Evolutionary conservation across 1,140 invertebrate genomes (phyloP).

Genomic region (Camponotus pennsylvanicus): DNA sequence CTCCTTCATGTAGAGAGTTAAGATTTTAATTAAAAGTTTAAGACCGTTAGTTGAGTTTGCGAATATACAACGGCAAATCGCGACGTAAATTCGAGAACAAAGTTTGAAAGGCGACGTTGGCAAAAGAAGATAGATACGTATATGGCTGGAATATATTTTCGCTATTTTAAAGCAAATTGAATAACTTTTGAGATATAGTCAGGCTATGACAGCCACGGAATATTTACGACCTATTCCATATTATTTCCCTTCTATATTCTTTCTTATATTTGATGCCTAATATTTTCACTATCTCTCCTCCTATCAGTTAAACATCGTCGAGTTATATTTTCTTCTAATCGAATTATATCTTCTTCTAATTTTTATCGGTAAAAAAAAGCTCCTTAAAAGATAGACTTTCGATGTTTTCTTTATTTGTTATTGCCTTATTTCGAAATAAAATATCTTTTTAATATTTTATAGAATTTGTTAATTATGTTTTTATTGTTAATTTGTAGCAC

Average conservation of each 20-base stretch:
- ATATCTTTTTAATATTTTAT: neutral
- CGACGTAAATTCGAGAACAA: neutral
- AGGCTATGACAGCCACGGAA: constrained; percentile 81
- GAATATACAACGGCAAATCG: neutral
- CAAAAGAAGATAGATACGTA: constrained; percentile 42
- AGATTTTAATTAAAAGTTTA: neutral
- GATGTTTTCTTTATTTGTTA: neutral
- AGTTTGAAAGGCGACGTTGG: neutral
- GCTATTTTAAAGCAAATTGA: constrained; percentile 85
- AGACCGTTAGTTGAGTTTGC: neutral
- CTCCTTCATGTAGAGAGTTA: neutral
- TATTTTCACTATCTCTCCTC: constrained; percentile 16
- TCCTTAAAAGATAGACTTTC: neutral
- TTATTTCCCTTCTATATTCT: constrained; percentile 67
- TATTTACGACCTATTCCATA: constrained; percentile 83
- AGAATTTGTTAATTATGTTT: neutral
- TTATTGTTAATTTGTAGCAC: neutral
- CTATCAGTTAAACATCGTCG: neutral
- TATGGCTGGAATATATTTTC: constrained; percentile 71
- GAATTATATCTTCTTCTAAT: too few species aligned
- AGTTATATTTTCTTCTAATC: too few species aligned
- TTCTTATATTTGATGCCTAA: constrained; percentile 41
- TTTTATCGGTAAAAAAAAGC: neutral
- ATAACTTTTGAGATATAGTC: constrained; percentile 85
- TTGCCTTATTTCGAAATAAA: neutral